phyloP scores from a whole-genome alignment of 2,113 vertebrate genomes.

The Morone chrysops region DNA sequence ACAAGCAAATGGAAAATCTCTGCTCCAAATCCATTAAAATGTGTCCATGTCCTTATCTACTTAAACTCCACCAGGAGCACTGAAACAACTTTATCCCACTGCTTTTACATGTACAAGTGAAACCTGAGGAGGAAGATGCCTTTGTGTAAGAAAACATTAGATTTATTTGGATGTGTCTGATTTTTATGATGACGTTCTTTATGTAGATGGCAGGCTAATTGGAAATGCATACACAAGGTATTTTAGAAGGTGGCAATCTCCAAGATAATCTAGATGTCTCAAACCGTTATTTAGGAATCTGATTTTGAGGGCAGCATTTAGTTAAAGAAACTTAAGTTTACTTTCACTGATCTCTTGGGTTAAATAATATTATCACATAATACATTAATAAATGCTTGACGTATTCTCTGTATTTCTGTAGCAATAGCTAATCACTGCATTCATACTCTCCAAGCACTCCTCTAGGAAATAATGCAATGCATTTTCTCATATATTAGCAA shows the following conservation, averaged over 20 bases:
- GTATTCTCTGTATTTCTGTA: background rate
- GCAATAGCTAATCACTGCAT: background rate
- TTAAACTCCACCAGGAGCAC: constrained; percentile 29
- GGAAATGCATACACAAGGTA: constrained; percentile 21
- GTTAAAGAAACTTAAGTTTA: background rate
- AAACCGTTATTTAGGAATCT: too few relatives aligned
- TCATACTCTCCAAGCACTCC: background rate
- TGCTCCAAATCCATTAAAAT: constrained; percentile 61
- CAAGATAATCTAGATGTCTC: background rate
- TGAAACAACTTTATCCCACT: background rate
- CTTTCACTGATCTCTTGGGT: background rate
- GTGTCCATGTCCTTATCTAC: constrained; percentile 24
- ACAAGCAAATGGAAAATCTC: constrained; percentile 51
- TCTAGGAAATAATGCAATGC: too few relatives aligned
- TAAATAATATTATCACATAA: background rate
- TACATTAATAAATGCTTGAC: background rate
- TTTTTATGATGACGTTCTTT: constrained; percentile 2
- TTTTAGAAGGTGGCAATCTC: constrained; percentile 10
- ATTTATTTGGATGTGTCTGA: background rate
- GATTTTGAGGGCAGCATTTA: background rate
- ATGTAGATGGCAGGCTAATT: constrained; percentile 2
- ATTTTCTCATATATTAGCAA: background rate
- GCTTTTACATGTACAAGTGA: constrained; percentile 12
- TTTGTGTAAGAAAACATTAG: constrained; percentile 1
- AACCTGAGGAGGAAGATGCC: background rate